Conservation (phyloP, 2,888 invertebrate species). For the Cylindroiulus punctatus region DNA sequence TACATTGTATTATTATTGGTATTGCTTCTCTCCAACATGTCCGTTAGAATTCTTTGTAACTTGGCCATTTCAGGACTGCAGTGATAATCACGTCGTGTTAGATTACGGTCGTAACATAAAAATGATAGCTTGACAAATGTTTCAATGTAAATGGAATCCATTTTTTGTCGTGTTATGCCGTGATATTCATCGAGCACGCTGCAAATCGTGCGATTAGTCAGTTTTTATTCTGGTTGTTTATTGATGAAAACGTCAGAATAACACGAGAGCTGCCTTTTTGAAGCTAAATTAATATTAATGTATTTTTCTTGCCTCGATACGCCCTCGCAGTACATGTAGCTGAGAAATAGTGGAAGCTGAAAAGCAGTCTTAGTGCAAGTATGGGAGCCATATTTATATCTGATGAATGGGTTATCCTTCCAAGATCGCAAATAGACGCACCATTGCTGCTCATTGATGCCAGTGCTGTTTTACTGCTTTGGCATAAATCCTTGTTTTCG, state of each 20-base stretch:
- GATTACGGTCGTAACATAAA: too few relatives aligned
- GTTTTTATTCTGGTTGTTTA: not conserved
- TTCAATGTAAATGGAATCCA: not conserved
- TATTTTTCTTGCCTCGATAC: not conserved
- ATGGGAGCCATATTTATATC: conserved; percentile 24
- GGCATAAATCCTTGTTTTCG: conserved; percentile 38
- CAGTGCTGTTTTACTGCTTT: conserved; percentile 30
- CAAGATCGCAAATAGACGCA: conserved; percentile 23
- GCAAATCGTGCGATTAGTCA: not conserved
- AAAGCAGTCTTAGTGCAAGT: not conserved
- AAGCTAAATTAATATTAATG: not conserved
- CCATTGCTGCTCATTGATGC: conserved; percentile 43
- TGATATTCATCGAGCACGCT: not conserved
- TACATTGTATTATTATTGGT: too few relatives aligned
- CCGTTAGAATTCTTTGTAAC: too few relatives aligned
- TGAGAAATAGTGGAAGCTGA: not conserved
- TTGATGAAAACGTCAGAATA: not conserved
- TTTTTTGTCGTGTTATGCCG: not conserved
- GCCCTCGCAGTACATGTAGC: not conserved
- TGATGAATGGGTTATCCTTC: conserved; percentile 39
- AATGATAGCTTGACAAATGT: too few relatives aligned
- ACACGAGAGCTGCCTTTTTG: not conserved
- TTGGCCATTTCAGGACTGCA: too few relatives aligned
- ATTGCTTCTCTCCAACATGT: too few relatives aligned
- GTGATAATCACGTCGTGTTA: too few relatives aligned